Conservation (phyloP, 2,113 vertebrate genomes). For the Oceanodroma tethys region DNA sequence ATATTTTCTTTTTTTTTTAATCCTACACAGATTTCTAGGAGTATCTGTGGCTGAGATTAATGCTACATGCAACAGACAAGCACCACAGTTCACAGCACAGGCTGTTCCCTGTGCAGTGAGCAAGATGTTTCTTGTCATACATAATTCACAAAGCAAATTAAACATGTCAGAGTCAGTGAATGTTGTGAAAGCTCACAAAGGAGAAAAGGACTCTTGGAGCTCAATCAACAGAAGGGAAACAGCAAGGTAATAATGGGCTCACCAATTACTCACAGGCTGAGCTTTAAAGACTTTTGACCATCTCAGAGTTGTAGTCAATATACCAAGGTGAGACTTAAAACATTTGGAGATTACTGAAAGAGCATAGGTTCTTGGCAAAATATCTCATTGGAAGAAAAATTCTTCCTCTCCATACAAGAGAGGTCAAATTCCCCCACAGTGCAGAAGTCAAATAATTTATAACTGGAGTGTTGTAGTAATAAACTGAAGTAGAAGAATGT, state of each 20-base stretch:
- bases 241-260: background rate
- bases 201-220: background rate
- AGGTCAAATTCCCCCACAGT: background rate
- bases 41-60: background rate
- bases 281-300: background rate
- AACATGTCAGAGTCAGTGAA: background rate
- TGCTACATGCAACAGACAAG: background rate
- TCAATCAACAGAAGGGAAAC: background rate
- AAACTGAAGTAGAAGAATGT: background rate
- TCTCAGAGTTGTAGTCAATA: background rate
- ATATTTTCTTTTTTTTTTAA: background rate
- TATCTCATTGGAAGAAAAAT: background rate
- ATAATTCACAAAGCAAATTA: conserved; percentile 20
- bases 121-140: conserved; percentile 7
- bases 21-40: background rate
- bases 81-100: background rate
- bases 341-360: background rate
- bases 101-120: background rate
- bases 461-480: background rate
- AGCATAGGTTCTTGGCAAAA: background rate
- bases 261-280: background rate
- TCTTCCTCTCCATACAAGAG: background rate
- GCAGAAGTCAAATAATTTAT: background rate
- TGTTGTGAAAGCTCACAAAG: background rate
- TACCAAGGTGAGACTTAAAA: background rate